Percentiles rank a stretch among this genome's conserved stretches.
Evolutionary conservation across 2,113 vertebrate species (phyloP).

Genomic region (Neotragus moschatus): DNA sequence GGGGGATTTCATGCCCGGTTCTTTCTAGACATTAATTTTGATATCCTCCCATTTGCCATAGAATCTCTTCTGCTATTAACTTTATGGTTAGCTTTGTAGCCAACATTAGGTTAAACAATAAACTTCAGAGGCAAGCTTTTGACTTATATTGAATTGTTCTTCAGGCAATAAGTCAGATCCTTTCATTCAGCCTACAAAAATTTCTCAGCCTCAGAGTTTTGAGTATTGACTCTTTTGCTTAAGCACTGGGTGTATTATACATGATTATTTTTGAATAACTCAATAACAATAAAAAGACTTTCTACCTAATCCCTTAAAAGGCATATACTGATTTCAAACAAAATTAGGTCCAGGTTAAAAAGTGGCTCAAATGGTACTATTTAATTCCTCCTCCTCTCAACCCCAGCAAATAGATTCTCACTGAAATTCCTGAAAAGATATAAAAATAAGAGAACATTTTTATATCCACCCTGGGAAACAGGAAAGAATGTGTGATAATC

Average conservation of each 20-base stretch:
- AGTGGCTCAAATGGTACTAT: background rate
- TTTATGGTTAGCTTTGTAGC: background rate
- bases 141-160: slow-evolving; percentile 9
- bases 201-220: background rate
- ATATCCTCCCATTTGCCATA: background rate
- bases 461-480: background rate
- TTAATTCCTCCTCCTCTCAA: background rate
- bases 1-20: background rate
- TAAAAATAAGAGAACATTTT: background rate
- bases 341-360: slow-evolving; percentile 11
- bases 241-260: background rate
- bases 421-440: background rate
- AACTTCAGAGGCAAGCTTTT: slow-evolving; percentile 14
- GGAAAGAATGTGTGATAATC: background rate
- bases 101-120: slow-evolving; percentile 26
- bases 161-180: background rate
- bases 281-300: background rate
- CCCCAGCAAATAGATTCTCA: background rate
- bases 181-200: background rate
- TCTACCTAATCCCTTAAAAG: background rate
- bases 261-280: slow-evolving; percentile 26
- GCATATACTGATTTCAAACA: slow-evolving; percentile 5
- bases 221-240: background rate
- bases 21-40: slow-evolving; percentile 24
- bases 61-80: background rate